Evolutionary conservation across 1,140 invertebrate species (phyloP).

Genomic region (Ceratina australensis): DNA sequence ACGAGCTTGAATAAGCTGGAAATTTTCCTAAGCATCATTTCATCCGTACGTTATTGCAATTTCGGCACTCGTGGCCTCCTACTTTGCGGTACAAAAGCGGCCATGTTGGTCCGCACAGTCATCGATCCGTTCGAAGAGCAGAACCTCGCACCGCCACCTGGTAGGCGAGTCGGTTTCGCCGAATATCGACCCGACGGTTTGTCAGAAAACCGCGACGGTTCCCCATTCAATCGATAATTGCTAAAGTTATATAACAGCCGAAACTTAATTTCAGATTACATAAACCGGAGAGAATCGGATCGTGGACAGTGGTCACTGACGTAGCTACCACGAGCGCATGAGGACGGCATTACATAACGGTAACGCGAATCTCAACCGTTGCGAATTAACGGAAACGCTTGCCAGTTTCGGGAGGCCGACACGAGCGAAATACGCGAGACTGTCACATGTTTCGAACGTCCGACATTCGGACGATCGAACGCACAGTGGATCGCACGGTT

Average conservation of each 20-base stretch:
- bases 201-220: conserved; percentile 7
- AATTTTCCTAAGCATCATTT: neutral
- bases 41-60: neutral
- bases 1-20: neutral
- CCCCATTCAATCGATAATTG: conserved; percentile 28
- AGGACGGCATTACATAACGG: conserved; percentile 64
- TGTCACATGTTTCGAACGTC: conserved; percentile 53
- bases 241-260: conserved; percentile 61
- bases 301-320: too few species aligned
- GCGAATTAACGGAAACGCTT: conserved; percentile 22
- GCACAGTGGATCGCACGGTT: conserved; percentile 6
- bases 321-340: neutral
- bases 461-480: neutral
- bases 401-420: conserved; percentile 24
- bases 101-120: conserved; percentile 76
- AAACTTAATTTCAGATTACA: conserved; percentile 61
- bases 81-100: conserved; percentile 54
- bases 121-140: conserved; percentile 70
- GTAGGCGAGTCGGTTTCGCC: conserved; percentile 60
- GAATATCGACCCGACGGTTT: conserved; percentile 73
- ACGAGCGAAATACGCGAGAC: conserved; percentile 31
- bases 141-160: conserved; percentile 72
- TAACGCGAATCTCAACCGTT: conserved; percentile 26
- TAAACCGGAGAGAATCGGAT: conserved; percentile 57
- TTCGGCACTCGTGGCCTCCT: neutral